Base-by-base conservation (phyloP, 2,888 invertebrate species). In the Drosophila paranaensis region DNA sequence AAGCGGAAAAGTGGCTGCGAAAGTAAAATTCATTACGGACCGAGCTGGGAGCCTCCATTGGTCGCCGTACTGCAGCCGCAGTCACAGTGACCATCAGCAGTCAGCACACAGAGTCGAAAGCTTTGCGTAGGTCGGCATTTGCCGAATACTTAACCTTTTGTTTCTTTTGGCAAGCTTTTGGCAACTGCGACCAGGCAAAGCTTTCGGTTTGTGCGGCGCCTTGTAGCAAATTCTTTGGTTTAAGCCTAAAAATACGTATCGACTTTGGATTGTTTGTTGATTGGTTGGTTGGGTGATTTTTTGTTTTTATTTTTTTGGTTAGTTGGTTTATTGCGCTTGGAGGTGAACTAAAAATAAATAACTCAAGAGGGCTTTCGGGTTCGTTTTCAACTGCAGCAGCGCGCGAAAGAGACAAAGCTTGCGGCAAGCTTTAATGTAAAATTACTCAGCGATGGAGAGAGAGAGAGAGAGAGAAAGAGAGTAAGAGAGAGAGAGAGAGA, bases 191-290 rank as follows among this genome's bases (percentile, higher is more conserved):
- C 16, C 66, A 60, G 63, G 72, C 79, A 90, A 83, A 90, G 87
- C 90, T 90, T 89, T 89, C 71, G 77, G 63, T 55, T 60, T 74
- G 67, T 62, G 74, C 62, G 73, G 57, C 57, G 46, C 66, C 55
- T 43, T 60, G 66, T 45, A 58, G 46, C 35, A 27, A 70, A 43
- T 66, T 81, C 74, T 75, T 88, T 89, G 79, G 53, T 79, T 84
- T 89, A 91, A 92, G 92, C 91, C 92, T 92, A 92, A 92, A 92
- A 92, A 92, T 92, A 92, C 92, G 92, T 92, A 92, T 92, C 90
- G 92, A 92, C 92, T 92, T 92, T 92, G 92, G 92, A 92, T 81
- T 85, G 79, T 82, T 77, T 84, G 55, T 77, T 80, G 79, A 73
- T 76, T 56, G 54, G 54, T 76, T 56, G 54, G 54, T 75, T 74